Evolutionary conservation across 2,797 vertebrate species (phyloP).

Genomic region (Cetoscarus ocellatus): DNA sequence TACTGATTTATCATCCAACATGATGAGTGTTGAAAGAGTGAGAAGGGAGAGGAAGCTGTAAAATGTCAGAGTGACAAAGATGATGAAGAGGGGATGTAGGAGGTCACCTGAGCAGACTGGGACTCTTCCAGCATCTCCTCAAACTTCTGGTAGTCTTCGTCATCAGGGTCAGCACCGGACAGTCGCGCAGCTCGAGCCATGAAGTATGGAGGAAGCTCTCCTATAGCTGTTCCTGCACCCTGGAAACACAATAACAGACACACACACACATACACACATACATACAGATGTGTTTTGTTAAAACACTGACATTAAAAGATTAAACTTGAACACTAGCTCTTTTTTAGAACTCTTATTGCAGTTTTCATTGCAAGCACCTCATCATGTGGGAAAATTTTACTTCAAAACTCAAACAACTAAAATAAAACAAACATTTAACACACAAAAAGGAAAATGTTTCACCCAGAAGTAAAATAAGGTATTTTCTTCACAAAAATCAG

Average conservation of each 20-base stretch:
- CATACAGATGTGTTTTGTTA: background rate
- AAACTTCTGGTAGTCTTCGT: slow-evolving; percentile 87
- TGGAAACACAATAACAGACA: slow-evolving; percentile 55
- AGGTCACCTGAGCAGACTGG: slow-evolving; percentile 88
- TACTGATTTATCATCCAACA: background rate
- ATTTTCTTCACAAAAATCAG: too few relatives aligned
- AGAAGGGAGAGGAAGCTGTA: background rate
- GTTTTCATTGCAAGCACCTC: too few relatives aligned
- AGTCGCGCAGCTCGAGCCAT: slow-evolving; percentile 94
- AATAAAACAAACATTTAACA: too few relatives aligned
- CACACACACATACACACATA: slow-evolving; percentile 23
- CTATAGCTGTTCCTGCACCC: slow-evolving; percentile 91
- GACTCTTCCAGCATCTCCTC: slow-evolving; percentile 94
- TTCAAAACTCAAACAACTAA: too few relatives aligned
- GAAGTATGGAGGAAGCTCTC: slow-evolving; percentile 94
- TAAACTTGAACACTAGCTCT: too few relatives aligned
- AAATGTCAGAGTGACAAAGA: slow-evolving; percentile 8
- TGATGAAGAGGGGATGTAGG: background rate
- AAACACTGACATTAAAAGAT: too few relatives aligned
- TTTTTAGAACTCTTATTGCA: too few relatives aligned
- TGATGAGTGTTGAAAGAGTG: background rate
- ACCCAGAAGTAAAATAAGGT: too few relatives aligned
- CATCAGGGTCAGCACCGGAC: slow-evolving; percentile 90
- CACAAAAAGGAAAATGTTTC: too few relatives aligned
- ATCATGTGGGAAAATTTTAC: too few relatives aligned